Evolutionary conservation across 2,797 vertebrate species (phyloP).

Genomic region (Eospalax fontanierii): DNA sequence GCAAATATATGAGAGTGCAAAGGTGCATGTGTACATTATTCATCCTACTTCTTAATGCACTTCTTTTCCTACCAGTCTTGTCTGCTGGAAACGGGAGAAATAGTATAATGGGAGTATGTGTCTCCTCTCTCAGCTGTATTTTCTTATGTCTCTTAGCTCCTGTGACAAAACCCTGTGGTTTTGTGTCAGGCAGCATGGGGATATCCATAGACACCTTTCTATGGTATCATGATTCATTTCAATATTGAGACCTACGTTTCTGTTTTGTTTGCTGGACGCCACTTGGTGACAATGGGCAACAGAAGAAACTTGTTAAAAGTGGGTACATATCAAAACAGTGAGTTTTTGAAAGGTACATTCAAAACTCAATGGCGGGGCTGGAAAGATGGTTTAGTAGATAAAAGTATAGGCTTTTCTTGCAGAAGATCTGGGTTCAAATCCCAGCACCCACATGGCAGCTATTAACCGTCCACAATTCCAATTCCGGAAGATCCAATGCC

Average conservation of each 20-base stretch:
- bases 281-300: background rate
- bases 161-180: background rate
- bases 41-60: background rate
- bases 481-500: too few relatives aligned
- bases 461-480: too few relatives aligned
- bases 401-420: too few relatives aligned
- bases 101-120: background rate
- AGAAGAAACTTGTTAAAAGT: background rate
- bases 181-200: background rate
- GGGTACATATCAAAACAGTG: background rate
- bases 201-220: background rate
- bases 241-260: background rate
- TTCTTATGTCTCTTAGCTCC: slow-evolving; percentile 6
- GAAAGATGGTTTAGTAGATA: too few relatives aligned
- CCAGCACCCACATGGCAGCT: too few relatives aligned
- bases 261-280: background rate
- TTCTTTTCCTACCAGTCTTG: background rate
- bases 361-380: background rate
- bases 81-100: background rate
- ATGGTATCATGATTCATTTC: background rate
- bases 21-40: background rate
- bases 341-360: slow-evolving; percentile 15
- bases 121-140: background rate
- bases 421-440: too few relatives aligned
- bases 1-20: background rate